Evolutionary conservation across 2,113 vertebrate species (phyloP).

Genomic region (Elachura formosa): DNA sequence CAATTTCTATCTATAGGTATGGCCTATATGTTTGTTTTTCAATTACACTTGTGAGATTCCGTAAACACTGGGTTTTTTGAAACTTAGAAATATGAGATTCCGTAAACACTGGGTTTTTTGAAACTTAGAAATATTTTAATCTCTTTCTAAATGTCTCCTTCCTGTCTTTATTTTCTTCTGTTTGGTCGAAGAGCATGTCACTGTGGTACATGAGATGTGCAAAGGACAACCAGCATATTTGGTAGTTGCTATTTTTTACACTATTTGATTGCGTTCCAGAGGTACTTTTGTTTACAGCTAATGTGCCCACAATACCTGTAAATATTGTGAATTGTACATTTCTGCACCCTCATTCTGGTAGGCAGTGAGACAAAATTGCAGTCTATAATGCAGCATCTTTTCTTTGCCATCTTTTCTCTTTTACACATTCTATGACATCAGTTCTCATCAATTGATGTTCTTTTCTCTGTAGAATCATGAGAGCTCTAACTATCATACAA

Average conservation of each 20-base stretch:
- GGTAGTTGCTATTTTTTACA: neutral
- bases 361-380: neutral
- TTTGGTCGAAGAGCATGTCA: neutral
- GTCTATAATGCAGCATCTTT: neutral
- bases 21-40: neutral
- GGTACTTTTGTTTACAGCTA: neutral
- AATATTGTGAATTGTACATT: rapidly evolving
- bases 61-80: rapidly evolving
- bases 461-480: neutral
- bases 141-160: neutral
- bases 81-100: too few relatives aligned
- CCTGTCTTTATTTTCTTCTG: neutral
- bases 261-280: neutral
- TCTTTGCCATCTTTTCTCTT: neutral
- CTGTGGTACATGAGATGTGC: too few relatives aligned
- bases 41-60: neutral
- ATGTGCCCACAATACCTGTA: too few relatives aligned
- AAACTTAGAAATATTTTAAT: neutral
- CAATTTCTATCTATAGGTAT: neutral
- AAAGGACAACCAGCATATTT: neutral
- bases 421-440: neutral
- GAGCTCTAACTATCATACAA: neutral
- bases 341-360: neutral
- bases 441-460: neutral
- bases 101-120: rapidly evolving